These are phyloP conservation scores for Baccha elongata DNA, from an alignment of 2,888 invertebrate species.

Conservation along the genomic window DNA sequence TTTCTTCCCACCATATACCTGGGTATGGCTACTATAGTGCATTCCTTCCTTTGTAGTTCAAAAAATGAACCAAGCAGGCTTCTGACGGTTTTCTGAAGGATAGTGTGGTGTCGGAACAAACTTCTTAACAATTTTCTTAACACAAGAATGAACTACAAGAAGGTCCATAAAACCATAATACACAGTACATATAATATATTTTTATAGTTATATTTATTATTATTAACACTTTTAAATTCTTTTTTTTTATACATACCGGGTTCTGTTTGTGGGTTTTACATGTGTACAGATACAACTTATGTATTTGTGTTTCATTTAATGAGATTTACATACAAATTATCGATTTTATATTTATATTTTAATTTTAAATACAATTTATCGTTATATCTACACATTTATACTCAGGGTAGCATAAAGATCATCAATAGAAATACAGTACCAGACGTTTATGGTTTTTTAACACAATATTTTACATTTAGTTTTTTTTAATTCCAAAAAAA, in stretches of 20 bases:
- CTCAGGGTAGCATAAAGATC: conserved; percentile 26
- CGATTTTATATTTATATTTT: conserved; percentile 4
- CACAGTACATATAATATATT: neutral
- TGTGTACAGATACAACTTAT: conserved; percentile 3
- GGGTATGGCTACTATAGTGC: too few species aligned
- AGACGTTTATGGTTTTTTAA: neutral
- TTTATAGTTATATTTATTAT: conserved; percentile 14
- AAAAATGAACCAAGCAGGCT: too few species aligned
- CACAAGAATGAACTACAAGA: too few species aligned
- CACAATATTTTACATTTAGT: conserved; percentile 5
- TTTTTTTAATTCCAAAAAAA: conserved; percentile 38
- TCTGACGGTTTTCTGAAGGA: too few species aligned
- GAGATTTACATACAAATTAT: neutral
- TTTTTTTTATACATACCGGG: conserved; percentile 19
- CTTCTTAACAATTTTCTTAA: too few species aligned
- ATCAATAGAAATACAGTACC: conserved; percentile 33
- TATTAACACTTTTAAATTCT: conserved; percentile 23
- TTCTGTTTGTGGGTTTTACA: neutral
- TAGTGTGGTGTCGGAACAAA: too few species aligned
- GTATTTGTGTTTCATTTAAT: neutral
- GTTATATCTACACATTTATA: neutral
- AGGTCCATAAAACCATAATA: too few species aligned
- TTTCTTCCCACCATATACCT: too few species aligned
- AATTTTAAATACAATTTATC: conserved; percentile 6
- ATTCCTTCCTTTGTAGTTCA: too few species aligned